phyloP scores from a whole-genome alignment of 2,888 invertebrate species.

The Branchinecta sandiegonensis region DNA sequence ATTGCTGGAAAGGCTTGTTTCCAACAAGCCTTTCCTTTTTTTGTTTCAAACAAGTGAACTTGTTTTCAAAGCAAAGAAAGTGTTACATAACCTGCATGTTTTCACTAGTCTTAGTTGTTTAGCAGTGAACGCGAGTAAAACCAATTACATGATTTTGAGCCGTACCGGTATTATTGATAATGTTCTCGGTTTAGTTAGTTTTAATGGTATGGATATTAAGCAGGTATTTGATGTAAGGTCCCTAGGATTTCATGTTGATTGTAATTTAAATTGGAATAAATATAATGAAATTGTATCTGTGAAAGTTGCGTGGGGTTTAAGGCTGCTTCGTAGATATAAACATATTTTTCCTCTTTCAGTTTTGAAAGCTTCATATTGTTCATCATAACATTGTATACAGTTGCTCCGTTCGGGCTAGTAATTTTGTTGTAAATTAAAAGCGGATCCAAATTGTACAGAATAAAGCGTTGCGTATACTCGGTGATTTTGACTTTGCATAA shows the following conservation, averaged over 20 bases:
- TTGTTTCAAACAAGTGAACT: no score
- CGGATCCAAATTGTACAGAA: constrained; percentile 7
- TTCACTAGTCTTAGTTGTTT: no score
- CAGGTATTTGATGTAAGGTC: background rate
- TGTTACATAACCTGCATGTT: no score
- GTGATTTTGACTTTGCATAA: background rate
- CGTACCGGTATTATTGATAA: no score
- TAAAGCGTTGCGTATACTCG: background rate
- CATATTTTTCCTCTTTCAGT: constrained; percentile 8
- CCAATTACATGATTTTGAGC: no score
- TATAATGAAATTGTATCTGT: background rate
- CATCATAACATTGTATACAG: background rate
- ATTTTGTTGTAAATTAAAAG: constrained; percentile 1
- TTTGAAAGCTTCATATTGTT: background rate
- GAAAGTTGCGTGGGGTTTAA: background rate
- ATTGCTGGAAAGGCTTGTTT: no score
- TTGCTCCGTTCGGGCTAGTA: background rate
- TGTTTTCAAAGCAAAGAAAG: no score
- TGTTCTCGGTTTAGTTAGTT: no score
- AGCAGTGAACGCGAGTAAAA: no score
- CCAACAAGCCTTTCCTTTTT: no score
- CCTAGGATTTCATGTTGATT: background rate
- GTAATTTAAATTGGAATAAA: constrained; percentile 8
- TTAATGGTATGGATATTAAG: background rate
- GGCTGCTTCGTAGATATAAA: background rate